These are phyloP conservation scores for Axinella damicornis DNA, from an alignment of 37 sponge, comb jelly and placozoan genomes.

Conservation along the genomic window DNA sequence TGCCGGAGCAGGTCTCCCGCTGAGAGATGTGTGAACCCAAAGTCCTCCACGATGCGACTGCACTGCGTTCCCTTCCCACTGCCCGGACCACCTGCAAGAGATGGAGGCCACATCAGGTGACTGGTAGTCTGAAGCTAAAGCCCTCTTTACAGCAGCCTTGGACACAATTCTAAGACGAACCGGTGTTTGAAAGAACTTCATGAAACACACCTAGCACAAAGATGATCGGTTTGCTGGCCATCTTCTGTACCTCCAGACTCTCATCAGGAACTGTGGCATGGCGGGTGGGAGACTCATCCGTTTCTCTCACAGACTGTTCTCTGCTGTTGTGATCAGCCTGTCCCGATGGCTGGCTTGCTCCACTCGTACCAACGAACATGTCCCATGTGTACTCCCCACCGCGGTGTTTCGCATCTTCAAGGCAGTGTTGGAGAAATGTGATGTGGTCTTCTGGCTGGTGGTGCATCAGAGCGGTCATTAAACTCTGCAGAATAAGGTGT, in stretches of 20 bases:
- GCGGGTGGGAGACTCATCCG: too few relatives aligned
- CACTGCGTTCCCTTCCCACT: conserved; percentile 94
- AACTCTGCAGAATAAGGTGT: conserved; percentile 46
- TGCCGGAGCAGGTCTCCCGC: conserved; percentile 88
- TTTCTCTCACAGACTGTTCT: too few relatives aligned
- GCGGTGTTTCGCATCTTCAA: conserved; percentile 15
- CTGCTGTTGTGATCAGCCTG: too few relatives aligned
- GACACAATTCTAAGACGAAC: too few relatives aligned
- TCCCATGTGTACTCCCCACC: neutral
- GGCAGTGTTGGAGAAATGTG: conserved; percentile 47
- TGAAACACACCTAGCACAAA: conserved; percentile 19
- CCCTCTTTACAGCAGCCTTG: too few relatives aligned
- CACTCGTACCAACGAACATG: too few relatives aligned
- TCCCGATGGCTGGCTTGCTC: too few relatives aligned
- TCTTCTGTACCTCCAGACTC: neutral
- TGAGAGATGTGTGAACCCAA: conserved; percentile 80
- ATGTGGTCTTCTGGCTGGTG: conserved; percentile 67
- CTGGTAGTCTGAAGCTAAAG: too few relatives aligned
- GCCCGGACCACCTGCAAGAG: conserved; percentile 85
- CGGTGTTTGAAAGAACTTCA: too few relatives aligned
- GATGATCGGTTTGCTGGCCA: conserved; percentile 2
- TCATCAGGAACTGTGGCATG: too few relatives aligned
- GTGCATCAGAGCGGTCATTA: conserved; percentile 66
- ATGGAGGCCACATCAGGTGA: neutral
- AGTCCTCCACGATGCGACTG: conserved; percentile 60